Evolutionary conservation across 2,113 vertebrate genomes (phyloP).

Genomic region (Lophotis ruficrista): DNA sequence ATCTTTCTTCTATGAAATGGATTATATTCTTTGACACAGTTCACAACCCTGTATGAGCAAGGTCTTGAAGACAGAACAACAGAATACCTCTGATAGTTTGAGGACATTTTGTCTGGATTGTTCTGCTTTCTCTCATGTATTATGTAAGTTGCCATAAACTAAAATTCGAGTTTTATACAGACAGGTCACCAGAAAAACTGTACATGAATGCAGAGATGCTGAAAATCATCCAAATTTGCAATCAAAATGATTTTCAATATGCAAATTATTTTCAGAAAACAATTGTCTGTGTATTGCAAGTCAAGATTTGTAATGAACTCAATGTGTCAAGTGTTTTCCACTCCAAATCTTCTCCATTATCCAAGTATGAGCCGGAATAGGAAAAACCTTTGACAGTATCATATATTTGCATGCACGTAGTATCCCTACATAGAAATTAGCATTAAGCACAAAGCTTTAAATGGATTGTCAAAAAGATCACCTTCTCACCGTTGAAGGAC

Average conservation of each 20-base stretch:
- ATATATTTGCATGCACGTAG: background rate
- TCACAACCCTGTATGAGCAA: conserved; percentile 1
- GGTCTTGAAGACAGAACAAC: conserved; percentile 26
- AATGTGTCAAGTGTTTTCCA: background rate
- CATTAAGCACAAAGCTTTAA: background rate
- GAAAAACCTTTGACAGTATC: background rate
- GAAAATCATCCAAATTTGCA: background rate
- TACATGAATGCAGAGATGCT: background rate
- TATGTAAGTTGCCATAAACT: background rate
- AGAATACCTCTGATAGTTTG: conserved; percentile 1
- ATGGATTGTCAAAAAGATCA: background rate
- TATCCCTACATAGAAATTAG: background rate
- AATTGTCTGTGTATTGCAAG: background rate
- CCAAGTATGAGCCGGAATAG: background rate
- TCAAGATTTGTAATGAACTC: background rate
- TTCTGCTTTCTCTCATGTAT: background rate
- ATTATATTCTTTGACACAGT: conserved; percentile 39
- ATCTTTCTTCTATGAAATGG: background rate
- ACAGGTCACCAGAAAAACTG: background rate
- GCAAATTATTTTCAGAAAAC: background rate
- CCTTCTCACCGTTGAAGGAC: background rate
- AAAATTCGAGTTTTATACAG: background rate
- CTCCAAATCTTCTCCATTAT: background rate
- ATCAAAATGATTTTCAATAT: background rate
- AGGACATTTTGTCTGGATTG: background rate